phyloP scores from a whole-genome alignment of 2,113 vertebrate species.

The Hydrochoerus hydrochaeris region DNA sequence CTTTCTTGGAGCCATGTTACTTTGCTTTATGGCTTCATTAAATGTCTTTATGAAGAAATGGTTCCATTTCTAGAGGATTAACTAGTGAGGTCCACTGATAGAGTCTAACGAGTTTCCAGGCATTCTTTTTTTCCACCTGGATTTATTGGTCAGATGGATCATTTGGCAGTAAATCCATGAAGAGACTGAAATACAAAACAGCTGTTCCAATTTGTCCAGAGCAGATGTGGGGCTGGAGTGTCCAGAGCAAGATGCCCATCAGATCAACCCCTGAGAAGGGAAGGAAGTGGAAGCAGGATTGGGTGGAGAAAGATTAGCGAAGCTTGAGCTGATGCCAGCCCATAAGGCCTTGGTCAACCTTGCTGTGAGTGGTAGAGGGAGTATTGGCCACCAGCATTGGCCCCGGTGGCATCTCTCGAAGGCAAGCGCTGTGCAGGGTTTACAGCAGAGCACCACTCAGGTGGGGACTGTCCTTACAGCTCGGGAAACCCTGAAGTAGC shows the following conservation, averaged over 20 bases:
- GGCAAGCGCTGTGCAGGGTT: not conserved
- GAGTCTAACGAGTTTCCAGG: not conserved
- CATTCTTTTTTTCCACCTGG: not conserved
- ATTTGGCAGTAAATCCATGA: not conserved
- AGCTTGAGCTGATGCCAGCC: not conserved
- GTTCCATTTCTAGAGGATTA: not conserved
- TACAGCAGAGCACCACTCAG: not conserved
- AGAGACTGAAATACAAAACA: not conserved
- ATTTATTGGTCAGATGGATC: not conserved
- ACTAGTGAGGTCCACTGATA: not conserved
- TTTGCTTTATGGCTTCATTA: not conserved
- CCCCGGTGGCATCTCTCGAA: not conserved
- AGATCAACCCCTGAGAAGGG: not conserved
- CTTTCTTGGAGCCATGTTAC: not conserved
- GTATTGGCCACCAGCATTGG: too few species aligned
- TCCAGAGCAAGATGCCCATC: not conserved
- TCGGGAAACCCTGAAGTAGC: not conserved
- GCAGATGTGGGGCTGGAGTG: not conserved
- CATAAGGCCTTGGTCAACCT: not conserved
- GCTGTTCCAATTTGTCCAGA: not conserved
- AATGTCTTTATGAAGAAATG: conserved; percentile 13
- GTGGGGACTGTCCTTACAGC: not conserved
- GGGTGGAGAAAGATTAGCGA: not conserved
- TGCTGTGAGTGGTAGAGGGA: not conserved
- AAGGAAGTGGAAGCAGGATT: not conserved